Percentiles rank a stretch among this genome's conserved stretches.
Conservation (phyloP, 2,888 invertebrate species). For the Torymus tubicola region DNA sequence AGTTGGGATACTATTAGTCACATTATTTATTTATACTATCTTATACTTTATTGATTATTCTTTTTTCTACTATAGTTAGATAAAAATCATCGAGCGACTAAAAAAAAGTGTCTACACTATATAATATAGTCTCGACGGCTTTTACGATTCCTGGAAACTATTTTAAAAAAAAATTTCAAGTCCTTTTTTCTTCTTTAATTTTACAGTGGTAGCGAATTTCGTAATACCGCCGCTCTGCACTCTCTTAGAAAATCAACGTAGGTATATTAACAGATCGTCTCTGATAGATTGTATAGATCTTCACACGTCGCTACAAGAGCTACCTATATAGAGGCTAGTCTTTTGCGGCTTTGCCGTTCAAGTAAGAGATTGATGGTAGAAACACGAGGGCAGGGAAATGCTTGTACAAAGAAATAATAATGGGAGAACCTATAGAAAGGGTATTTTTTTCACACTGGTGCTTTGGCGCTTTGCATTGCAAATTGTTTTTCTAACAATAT, state of each 20-base stretch:
- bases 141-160: background rate
- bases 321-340: conserved; percentile 43
- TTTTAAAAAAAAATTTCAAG: background rate
- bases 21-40: background rate
- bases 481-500: conserved; percentile 76
- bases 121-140: background rate
- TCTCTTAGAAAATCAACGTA: conserved; percentile 70
- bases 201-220: conserved; percentile 69
- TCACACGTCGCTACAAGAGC: background rate
- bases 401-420: conserved; percentile 4
- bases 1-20: background rate
- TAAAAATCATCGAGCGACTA: background rate
- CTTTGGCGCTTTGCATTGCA: conserved; percentile 59
- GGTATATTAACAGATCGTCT: conserved; percentile 59
- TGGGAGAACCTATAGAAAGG: background rate
- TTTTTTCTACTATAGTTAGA: conserved; percentile 1
- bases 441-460: conserved; percentile 34
- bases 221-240: conserved; percentile 72
- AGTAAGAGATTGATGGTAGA: background rate
- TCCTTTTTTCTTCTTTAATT: conserved; percentile 34
- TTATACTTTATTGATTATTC: background rate
- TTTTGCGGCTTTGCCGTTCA: conserved; percentile 6
- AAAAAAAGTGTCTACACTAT: background rate
- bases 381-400: background rate
- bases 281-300: conserved; percentile 16